Evolutionary conservation across 2,888 invertebrate genomes (phyloP).

Genomic region (Venusia cambrica): DNA sequence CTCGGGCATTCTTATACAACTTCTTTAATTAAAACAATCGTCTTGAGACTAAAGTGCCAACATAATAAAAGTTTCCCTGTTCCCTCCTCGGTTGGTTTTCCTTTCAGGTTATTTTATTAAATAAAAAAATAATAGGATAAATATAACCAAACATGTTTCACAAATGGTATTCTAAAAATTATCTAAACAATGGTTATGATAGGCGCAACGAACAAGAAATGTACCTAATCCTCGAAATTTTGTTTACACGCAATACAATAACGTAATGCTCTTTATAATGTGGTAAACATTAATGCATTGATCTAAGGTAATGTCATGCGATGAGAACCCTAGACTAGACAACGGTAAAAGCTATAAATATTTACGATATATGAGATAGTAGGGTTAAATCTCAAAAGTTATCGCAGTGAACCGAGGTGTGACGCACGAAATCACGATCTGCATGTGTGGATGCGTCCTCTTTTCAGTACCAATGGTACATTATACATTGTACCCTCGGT

Average conservation of each 20-base stretch:
- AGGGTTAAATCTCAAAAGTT: slow-evolving; percentile 49
- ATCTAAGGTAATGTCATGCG: slow-evolving; percentile 9
- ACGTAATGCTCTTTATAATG: too few species aligned
- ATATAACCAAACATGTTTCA: too few species aligned
- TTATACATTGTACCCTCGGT: too few species aligned
- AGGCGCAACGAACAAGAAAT: too few species aligned
- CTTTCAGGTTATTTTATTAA: neutral
- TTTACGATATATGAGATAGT: slow-evolving; percentile 37
- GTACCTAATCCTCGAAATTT: too few species aligned
- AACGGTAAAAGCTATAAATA: slow-evolving; percentile 26
- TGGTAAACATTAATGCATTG: too few species aligned
- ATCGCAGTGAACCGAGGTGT: slow-evolving; percentile 36
- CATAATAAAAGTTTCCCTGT: neutral
- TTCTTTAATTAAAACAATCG: neutral
- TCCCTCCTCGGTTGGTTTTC: slow-evolving; percentile 4
- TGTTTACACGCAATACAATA: too few species aligned
- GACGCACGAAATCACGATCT: slow-evolving; percentile 52
- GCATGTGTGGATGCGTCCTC: slow-evolving; percentile 38
- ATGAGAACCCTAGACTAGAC: slow-evolving; percentile 10
- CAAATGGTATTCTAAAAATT: too few species aligned
- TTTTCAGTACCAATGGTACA: too few species aligned
- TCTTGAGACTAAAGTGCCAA: slow-evolving; percentile 6
- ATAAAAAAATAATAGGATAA: too few species aligned
- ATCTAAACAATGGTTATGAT: too few species aligned
- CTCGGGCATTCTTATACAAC: neutral